Conservation (phyloP, 2,888 invertebrate genomes). For the Morpho helenor region DNA sequence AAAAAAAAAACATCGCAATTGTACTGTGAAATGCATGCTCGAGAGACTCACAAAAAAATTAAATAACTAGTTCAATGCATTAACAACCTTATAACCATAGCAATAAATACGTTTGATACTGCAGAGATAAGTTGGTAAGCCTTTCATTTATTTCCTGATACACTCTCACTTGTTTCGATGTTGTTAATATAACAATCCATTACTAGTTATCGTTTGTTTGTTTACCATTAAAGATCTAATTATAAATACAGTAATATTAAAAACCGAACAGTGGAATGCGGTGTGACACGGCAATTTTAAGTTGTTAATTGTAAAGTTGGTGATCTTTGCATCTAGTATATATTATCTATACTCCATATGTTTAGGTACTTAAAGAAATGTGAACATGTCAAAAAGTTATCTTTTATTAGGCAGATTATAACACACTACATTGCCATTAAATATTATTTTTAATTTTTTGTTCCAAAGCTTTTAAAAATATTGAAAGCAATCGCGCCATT, state of each 20-base stretch:
- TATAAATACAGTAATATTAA: neutral
- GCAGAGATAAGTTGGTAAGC: neutral
- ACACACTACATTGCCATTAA: too few relatives aligned
- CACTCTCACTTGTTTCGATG: conserved; percentile 17
- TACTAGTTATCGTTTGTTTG: neutral
- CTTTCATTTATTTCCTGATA: conserved; percentile 10
- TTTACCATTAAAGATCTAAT: conserved; percentile 2
- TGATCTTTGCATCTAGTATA: too few relatives aligned
- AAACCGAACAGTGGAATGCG: neutral
- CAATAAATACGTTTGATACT: neutral
- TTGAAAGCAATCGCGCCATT: too few relatives aligned
- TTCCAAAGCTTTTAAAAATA: too few relatives aligned
- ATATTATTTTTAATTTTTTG: too few relatives aligned
- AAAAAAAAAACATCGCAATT: conserved; percentile 11
- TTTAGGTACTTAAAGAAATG: too few relatives aligned
- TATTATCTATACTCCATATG: too few relatives aligned
- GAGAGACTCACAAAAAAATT: conserved; percentile 4
- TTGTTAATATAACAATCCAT: conserved; percentile 1
- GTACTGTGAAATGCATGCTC: conserved; percentile 12
- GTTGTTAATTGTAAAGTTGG: too few relatives aligned
- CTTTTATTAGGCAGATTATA: too few relatives aligned
- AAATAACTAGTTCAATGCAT: conserved; percentile 3
- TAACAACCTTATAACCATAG: conserved; percentile 1
- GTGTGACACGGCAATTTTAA: too few relatives aligned
- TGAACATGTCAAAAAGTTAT: neutral